Evolutionary conservation across 2,113 vertebrate species (phyloP).

Genomic region (Archilochus colubris): DNA sequence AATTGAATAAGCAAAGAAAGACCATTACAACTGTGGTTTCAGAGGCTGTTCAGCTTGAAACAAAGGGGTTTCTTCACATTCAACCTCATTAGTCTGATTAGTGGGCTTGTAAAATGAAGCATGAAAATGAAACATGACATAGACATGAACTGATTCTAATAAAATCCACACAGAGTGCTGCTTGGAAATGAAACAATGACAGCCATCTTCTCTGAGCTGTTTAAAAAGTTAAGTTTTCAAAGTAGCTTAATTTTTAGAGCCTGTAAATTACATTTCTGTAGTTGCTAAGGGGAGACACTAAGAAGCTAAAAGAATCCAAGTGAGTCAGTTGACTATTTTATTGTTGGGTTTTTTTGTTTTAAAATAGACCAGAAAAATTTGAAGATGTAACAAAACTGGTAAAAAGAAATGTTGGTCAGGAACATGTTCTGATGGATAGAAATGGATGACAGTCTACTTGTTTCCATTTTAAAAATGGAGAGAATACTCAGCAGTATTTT

Average conservation of each 20-base stretch:
- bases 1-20: conserved; percentile 39
- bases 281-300: not conserved
- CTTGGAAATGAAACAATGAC: conserved; percentile 23
- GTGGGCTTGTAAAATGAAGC: conserved; percentile 56
- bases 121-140: conserved; percentile 67
- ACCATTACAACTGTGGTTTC: conserved; percentile 22
- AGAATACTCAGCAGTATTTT: not conserved
- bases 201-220: not conserved
- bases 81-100: conserved; percentile 76
- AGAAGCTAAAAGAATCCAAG: not conserved
- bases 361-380: not conserved
- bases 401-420: not conserved
- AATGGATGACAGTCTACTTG: not conserved
- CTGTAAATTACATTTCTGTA: not conserved
- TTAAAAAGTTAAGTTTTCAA: conserved; percentile 6
- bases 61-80: conserved; percentile 67
- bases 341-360: not conserved
- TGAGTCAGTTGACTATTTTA: not conserved
- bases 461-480: not conserved
- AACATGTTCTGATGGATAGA: rapidly evolving
- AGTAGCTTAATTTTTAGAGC: not conserved
- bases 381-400: not conserved
- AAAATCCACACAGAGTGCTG: not conserved
- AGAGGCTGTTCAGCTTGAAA: conserved; percentile 48
- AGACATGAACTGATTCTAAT: conserved; percentile 32